A percentile compares a stretch with the other conserved stretches of the same genome.
These are phyloP conservation scores for Elanoides forficatus DNA, from an alignment of 2,113 vertebrate genomes.

Conservation along the genomic window DNA sequence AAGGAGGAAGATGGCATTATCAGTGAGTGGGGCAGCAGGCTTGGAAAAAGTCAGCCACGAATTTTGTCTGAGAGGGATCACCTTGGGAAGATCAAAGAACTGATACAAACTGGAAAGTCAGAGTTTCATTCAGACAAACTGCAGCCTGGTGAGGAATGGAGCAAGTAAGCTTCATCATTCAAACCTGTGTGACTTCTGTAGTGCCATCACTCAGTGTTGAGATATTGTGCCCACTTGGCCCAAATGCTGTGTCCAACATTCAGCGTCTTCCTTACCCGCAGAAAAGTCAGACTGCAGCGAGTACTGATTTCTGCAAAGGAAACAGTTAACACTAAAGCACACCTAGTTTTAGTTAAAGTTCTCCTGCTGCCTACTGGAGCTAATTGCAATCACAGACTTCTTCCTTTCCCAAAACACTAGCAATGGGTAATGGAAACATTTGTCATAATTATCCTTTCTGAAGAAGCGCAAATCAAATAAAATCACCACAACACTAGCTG, in stretches of 20 bases:
- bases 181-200: background rate
- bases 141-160: background rate
- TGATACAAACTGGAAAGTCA: background rate
- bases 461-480: constrained; percentile 1
- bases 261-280: background rate
- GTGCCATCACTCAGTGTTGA: background rate
- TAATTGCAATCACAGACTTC: constrained; percentile 33
- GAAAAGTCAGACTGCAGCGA: background rate
- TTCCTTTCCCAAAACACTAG: constrained; percentile 30
- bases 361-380: background rate
- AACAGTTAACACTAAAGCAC: constrained; percentile 22
- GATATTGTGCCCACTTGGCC: background rate
- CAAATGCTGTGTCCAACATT: background rate
- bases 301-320: background rate
- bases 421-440: constrained; percentile 37
- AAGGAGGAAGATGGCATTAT: background rate
- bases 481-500: constrained; percentile 18
- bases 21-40: background rate
- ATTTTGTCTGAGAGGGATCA: background rate
- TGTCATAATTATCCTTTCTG: constrained; percentile 51
- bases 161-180: background rate
- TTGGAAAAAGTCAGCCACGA: background rate
- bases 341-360: background rate
- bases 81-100: accelerated
- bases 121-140: background rate